A percentile compares a stretch with the other conserved stretches of the same genome.
Conservation (phyloP, 2,113 vertebrate species). For the Micronisus gabar region DNA sequence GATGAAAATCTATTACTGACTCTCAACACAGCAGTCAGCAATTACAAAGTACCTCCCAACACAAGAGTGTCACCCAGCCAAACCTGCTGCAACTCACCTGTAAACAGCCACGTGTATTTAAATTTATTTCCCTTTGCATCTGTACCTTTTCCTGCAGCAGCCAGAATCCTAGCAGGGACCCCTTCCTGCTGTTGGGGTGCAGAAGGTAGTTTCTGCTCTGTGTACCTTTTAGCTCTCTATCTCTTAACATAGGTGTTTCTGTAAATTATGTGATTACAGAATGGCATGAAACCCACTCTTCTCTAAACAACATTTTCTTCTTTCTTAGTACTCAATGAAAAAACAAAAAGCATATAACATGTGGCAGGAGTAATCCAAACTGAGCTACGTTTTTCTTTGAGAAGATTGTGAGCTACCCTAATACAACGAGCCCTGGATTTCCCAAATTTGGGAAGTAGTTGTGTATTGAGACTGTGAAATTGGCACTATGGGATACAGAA, state of each 20-base stretch:
- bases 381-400: neutral
- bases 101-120: neutral
- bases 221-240: neutral
- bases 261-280: neutral
- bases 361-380: neutral
- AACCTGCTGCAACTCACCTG: neutral
- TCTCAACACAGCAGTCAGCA: neutral
- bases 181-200: too few relatives aligned
- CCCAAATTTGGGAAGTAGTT: neutral
- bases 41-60: neutral
- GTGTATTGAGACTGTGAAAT: neutral
- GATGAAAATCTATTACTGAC: neutral
- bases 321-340: neutral
- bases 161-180: neutral
- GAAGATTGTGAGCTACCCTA: neutral
- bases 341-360: neutral
- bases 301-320: neutral
- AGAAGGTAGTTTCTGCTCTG: neutral
- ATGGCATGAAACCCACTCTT: neutral
- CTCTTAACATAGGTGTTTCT: neutral
- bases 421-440: neutral
- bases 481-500: neutral
- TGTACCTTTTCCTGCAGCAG: neutral
- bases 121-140: neutral
- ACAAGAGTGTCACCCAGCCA: neutral